Percentiles rank a stretch among this genome's conserved stretches.
Conservation (phyloP, 37 sponge, comb jelly and placozoan genomes). For the Ianthella basta region DNA sequence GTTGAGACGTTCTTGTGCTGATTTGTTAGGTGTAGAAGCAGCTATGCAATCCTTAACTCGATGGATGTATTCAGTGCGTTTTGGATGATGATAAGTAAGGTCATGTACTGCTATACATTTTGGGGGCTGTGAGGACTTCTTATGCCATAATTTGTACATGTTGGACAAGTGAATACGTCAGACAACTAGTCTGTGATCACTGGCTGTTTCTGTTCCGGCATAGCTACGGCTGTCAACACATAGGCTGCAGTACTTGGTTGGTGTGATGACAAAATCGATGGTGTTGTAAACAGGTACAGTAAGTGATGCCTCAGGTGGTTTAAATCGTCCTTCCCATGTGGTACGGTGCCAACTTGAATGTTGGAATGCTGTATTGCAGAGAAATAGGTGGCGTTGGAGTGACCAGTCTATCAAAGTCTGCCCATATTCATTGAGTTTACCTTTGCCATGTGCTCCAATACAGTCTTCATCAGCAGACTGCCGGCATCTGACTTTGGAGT, state of each 20-base stretch:
- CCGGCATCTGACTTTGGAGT: neutral
- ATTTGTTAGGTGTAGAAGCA: conserved; percentile 1
- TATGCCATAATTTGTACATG: conserved; percentile 19
- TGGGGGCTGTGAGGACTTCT: neutral
- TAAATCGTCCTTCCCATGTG: conserved; percentile 8
- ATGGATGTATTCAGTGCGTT: neutral
- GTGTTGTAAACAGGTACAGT: conserved; percentile 1
- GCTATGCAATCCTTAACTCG: conserved; percentile 2
- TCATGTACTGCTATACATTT: conserved; percentile 9
- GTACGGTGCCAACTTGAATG: conserved; percentile 12
- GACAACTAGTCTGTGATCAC: conserved; percentile 15
- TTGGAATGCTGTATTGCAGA: conserved; percentile 27
- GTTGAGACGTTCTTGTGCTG: conserved; percentile 10
- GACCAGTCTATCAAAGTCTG: neutral
- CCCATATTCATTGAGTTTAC: neutral
- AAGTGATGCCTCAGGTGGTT: neutral
- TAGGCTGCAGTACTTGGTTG: neutral
- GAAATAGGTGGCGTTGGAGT: neutral
- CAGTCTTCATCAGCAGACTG: neutral
- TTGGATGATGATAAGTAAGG: neutral
- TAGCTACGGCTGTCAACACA: neutral
- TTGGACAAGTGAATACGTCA: neutral
- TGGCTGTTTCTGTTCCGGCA: conserved; percentile 1
- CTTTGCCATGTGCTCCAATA: conserved; percentile 12
- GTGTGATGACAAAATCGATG: neutral